Evolutionary conservation across 2,113 vertebrate species (phyloP), one percentile per base, ranked within the genome.

Genomic region (Mesembrinibis cayennensis): DNA sequence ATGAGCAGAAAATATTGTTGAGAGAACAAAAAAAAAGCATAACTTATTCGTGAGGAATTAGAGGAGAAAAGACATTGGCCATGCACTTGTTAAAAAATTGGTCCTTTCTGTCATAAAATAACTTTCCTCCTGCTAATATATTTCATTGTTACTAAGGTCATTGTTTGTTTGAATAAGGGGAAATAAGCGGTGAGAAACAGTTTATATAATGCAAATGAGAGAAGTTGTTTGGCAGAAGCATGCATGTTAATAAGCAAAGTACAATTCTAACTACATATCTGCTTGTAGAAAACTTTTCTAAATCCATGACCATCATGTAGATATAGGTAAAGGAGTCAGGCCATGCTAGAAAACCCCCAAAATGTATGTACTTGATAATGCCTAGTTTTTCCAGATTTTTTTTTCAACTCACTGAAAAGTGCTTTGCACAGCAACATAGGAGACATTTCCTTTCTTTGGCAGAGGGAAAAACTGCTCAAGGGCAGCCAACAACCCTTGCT

Each of bases 81-180:
- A 21, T 14, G 73, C 3, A 45, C 21, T 71, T 92, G 42, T 66
- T 66, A 84, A 93, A 94, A 85, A 78, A 76, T 42, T 47, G 18
- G 9, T 72, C 34, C 22, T 78, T 94, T 95, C 77, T 87, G 42
- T 83, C 67, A 80, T 36, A 86, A 95, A 95, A 90, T 82, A 82
- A 62, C 52, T 93, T 91, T 78, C 55, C 47, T 52, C 36, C 25
- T 87, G 40, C 11, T 74, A 79, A 77, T 79, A 17, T 27, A 73
- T 87, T 95, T 81, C 42, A 56, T 91, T 87, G 74, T 82, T 92
- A 42, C 74, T 71, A 83, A 97, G 82, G 93, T 92, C 71, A 73
- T 82, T 91, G 50, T 82, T 90, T 94, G 50, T 36, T 90, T 93
- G 73, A 91, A 77, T 88, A 87, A 78, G 47, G n/a, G 25, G 23